phyloP scores from a whole-genome alignment of 53 echinoderm and acorn worm genomes.

The Crossaster papposus region DNA sequence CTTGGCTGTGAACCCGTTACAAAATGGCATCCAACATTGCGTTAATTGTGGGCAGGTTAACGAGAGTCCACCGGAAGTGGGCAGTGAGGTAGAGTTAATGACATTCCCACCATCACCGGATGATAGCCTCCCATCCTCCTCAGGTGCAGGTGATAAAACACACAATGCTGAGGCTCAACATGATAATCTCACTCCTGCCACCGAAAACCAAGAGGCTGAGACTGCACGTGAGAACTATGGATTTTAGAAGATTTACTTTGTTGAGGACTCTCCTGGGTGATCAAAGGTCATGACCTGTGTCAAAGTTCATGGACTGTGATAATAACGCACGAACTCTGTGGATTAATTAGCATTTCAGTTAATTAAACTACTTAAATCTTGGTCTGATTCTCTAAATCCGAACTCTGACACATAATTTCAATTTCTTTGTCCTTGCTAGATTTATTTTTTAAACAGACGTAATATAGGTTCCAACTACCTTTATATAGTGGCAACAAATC shows the following conservation, averaged over 20 bases:
- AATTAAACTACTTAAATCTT: neutral
- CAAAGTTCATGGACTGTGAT: no score
- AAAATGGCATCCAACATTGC: slow-evolving; percentile 1
- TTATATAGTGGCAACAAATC: no score
- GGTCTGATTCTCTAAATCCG: neutral
- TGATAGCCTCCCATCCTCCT: neutral
- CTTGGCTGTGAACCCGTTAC: neutral
- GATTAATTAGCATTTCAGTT: neutral
- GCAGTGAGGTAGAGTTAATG: slow-evolving; percentile 32
- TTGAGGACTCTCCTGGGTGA: neutral
- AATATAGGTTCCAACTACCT: no score
- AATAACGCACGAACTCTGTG: no score
- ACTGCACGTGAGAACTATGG: neutral
- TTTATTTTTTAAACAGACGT: no score
- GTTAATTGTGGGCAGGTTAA: slow-evolving; percentile 36
- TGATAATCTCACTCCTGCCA: slow-evolving; percentile 4
- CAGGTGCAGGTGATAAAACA: neutral
- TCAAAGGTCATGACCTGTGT: no score
- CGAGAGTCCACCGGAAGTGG: neutral
- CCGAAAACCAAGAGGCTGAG: neutral
- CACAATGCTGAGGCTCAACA: neutral
- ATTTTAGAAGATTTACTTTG: slow-evolving; percentile 2
- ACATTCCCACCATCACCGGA: slow-evolving; percentile 33
- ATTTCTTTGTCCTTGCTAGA: neutral
- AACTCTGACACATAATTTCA: neutral